Percentiles rank a stretch among this genome's conserved stretches.
These are phyloP conservation scores for Tokudaia tokunoshimensis DNA, from an alignment of 2,797 vertebrate species.

Conservation along the genomic window DNA sequence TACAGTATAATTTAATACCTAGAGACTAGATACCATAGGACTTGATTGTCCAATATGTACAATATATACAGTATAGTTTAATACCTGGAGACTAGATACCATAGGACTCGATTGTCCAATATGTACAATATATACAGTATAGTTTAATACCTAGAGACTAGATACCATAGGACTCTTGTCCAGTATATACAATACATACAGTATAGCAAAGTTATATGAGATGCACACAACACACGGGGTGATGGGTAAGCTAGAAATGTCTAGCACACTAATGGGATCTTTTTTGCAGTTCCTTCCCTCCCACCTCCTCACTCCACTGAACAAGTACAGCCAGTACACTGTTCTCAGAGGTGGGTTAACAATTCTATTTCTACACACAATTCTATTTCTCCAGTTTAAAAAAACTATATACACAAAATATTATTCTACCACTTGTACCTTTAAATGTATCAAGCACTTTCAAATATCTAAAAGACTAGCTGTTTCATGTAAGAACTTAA, in stretches of 20 bases:
- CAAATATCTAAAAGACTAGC: conserved; percentile 25
- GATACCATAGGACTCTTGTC: conserved; percentile 6
- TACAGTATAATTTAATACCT: conserved; percentile 44
- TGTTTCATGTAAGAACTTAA: conserved; percentile 19
- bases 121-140: no score
- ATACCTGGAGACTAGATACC: conserved; percentile 9
- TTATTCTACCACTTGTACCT: conserved; percentile 14
- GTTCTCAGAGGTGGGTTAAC: not conserved
- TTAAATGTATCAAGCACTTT: conserved; percentile 50
- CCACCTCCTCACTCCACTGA: not conserved
- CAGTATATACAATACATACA: conserved; percentile 38
- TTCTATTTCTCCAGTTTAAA: conserved; percentile 28
- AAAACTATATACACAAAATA: conserved; percentile 51
- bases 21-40: not conserved
- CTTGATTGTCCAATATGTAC: conserved; percentile 38
- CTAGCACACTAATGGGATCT: not conserved
- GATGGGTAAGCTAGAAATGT: not conserved
- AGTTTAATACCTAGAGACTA: no score
- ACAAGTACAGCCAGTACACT: not conserved
- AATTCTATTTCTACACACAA: not conserved
- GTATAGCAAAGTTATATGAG: conserved; percentile 3
- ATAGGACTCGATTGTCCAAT: no score
- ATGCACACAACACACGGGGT: not conserved
- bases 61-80: conserved; percentile 45
- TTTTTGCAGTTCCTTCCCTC: conserved; percentile 12